Conservation (phyloP, 1,140 invertebrate genomes). For the Nasonia vitripennis region DNA sequence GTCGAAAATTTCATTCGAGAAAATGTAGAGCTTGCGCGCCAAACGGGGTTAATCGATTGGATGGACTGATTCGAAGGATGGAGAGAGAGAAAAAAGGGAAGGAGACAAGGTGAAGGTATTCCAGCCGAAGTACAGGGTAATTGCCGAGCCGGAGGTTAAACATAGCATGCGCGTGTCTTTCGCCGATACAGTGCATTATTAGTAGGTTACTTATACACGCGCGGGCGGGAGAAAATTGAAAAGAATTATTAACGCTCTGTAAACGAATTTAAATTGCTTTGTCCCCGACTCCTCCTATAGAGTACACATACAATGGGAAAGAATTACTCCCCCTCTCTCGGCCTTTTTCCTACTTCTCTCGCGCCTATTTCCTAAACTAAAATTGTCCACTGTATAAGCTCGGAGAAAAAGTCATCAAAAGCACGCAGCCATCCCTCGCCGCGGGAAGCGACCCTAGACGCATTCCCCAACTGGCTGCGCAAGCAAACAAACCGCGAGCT, state of each 20-base stretch:
- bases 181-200: no score
- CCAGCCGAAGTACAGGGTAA: no score
- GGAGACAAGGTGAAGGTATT: not conserved
- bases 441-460: not conserved
- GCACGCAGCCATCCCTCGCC: not conserved
- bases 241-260: not conserved
- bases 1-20: no score
- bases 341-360: no score
- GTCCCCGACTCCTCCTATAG: not conserved
- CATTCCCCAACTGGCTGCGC: not conserved
- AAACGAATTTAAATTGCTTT: slow-evolving; percentile 1
- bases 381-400: no score
- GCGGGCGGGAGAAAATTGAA: not conserved
- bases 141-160: no score
- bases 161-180: no score
- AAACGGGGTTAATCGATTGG: not conserved
- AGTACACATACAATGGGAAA: not conserved
- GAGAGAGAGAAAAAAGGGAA: not conserved
- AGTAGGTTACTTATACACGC: not conserved
- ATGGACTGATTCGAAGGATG: not conserved
- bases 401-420: not conserved
- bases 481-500: not conserved
- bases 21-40: no score
- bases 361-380: no score
- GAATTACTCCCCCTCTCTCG: not conserved